A percentile compares a stretch with the other conserved stretches of the same genome.
Conservation (phyloP, 2,113 vertebrate species). For the Toxostoma redivivum region DNA sequence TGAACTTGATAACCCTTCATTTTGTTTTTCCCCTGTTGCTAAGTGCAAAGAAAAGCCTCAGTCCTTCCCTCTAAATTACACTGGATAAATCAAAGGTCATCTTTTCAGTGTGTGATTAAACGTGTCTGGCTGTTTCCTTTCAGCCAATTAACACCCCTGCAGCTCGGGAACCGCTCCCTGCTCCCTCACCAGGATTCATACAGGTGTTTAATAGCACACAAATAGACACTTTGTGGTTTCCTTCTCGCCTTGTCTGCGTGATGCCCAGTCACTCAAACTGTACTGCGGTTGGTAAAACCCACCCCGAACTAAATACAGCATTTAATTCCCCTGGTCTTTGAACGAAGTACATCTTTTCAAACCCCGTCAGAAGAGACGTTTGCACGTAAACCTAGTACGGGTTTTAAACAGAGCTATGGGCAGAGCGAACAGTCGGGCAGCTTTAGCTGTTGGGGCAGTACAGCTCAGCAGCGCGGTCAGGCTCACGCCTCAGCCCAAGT, state of each 20-base stretch:
- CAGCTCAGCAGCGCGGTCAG: neutral
- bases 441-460: neutral
- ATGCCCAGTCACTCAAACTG: neutral
- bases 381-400: fast-evolving
- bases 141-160: neutral
- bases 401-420: neutral
- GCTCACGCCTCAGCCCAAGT: neutral
- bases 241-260: neutral
- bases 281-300: fast-evolving
- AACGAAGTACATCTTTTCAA: neutral
- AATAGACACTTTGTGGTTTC: neutral
- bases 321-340: neutral
- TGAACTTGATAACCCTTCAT: neutral
- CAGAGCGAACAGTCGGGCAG: neutral
- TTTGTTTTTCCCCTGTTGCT: neutral
- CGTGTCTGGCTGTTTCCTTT: neutral
- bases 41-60: neutral
- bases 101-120: neutral
- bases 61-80: neutral
- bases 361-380: neutral
- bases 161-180: neutral
- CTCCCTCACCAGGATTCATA: neutral
- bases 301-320: neutral
- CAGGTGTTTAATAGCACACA: fast-evolving
- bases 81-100: neutral